Evolutionary conservation across 1,140 invertebrate genomes (phyloP), one percentile per base, ranked within the genome.

Genomic region (Yoshiicerus persimilis): DNA sequence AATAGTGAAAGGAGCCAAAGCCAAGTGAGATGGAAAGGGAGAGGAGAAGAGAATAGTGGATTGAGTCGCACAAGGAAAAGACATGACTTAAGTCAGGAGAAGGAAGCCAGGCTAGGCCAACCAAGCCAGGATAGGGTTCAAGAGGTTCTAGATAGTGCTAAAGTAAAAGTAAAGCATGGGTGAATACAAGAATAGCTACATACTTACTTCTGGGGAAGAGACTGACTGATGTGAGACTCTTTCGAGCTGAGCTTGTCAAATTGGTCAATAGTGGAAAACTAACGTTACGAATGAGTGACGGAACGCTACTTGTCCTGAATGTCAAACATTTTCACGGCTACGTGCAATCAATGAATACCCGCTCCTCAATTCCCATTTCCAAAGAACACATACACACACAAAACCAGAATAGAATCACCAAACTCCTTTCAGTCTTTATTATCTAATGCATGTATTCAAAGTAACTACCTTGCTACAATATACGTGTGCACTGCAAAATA

Each of bases 311-410:
- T 86, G 56, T 70, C 64, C 39, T 86, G 85, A 86, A 86, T 86
- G 85, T 70, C 64, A 86, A 86, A 66, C 85, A 86, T 86, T 86
- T 86, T 70, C 75, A 86, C 85, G 85, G 85, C 85, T 66, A 86
- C 47, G 47, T 66, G 85, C 56, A 86, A 86, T 70, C 64, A 66
- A 64, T 86, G 56, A 86, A 86, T 86, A 70, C 85, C 47, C 83
- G 38, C 38, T 41, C 16, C 83, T 84, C 85, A 66, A 86, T 86
- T 70, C 47, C 85, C 64, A 80, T 80, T 80, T 56, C 47, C 34
- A 32, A 32, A 80, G 75, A 80, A 36, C 56, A 64, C 30, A 86
- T n/a, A 23, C 32, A 39, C 9, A 84, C 83, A 30, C 20, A 38
- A 80, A 23, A 32, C 30, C 30, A n/a, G 34, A 80, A 80, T 34